Base-by-base conservation (phyloP, 2,113 vertebrate genomes). In the Dryoscopus gambensis region DNA sequence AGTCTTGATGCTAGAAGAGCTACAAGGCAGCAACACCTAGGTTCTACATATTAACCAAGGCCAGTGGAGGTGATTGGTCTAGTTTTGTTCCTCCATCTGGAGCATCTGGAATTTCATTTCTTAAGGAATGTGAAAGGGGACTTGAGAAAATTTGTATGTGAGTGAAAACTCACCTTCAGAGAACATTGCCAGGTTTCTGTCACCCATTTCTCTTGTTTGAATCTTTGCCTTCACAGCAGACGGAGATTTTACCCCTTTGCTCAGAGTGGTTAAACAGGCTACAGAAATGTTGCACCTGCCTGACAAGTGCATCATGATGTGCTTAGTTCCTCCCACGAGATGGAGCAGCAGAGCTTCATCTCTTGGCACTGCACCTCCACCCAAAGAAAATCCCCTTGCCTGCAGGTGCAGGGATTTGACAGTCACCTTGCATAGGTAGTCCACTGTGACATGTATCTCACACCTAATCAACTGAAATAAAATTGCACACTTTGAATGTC, bases 311-410 rank as follows among this genome's bases (percentile, higher is more conserved):
- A 39, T 44, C 7, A 1, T 42, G 75, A 31, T 60, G 63, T 84
- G 68, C 12, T 84, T 31, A 69, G 22, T 84, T 95, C 90, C 83
- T 92, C 71, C 90, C 96, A 96, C 60, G 44, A 97, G 95, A 56
- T 86, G 95, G 95, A 96, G 92, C 85, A 94, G 53, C 2, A 1
- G 88, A 96, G 88, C 73, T 71, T 82, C 55, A 30, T 20, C 68
- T 33, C 52, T 39, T 68, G 71, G 56, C 13, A 22, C 11, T 9
- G 5, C 44, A 63, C 39, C 39, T 74, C 49, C 68, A 69, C 25
- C 39, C 60, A 44, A 80, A 68, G 35, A 46, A 93, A 95, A 55
- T 18, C 12, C 27, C 4, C 2, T 49, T 79, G 75, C 68, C 71
- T 90, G 85, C 95, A 90, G 93, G 93, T 87, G 91, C 8, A 5